Base-by-base conservation (phyloP, 2,797 vertebrate genomes). In the Enteromius afrohamiltoni region DNA sequence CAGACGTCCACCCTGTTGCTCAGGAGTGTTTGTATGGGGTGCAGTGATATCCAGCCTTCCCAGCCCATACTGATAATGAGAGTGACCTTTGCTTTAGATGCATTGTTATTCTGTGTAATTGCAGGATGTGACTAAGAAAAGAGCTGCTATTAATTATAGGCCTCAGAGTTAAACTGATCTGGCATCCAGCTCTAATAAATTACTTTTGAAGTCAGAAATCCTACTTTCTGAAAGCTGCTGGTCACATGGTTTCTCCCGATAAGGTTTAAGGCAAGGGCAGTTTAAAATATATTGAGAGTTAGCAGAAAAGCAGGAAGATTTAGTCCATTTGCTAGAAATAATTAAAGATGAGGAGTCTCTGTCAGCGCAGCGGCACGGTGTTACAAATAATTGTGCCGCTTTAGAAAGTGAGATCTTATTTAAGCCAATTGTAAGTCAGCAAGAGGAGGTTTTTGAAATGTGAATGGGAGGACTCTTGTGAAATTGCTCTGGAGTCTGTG, bases 311-410 rank as follows among this genome's bases (percentile, higher is more conserved):
- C 23, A 29, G 29, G 31, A 47, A 37, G 31, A 81, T 71, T 47
- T 2, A 80, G 40, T 73, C 40, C 13, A 62, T 71, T 71, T 81
- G 53, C 68, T 29, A 17, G 68, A 81, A 73, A 62, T 73, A 73
- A 81, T 73, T 68, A 23, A 79, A 68, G 45, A 68, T 53, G 11
- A 65, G 19, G 62, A 53, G 31, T 51, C 34, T 21, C 45, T 78
- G 77, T 78, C 77, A 58, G 37, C 49, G 17, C 65, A 45, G 37
- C 19, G 19, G 23, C 37, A 47, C 73, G 62, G 71, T 71, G 75
- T 85, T 85, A 16, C 19, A 29, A 45, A 49, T 80, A 68, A 55
- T 80, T 51, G 31, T 82, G 73, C n/a, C 51, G 49, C 17, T 70
- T 71, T 23, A 69, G 64, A 82, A 70, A 23, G 26, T 64, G 75